A percentile compares a stretch with the other conserved stretches of the same genome.
These are phyloP conservation scores for Zoroaster sp. DNA, from an alignment of 53 echinoderm and acorn worm genomes.

Conservation along the genomic window DNA sequence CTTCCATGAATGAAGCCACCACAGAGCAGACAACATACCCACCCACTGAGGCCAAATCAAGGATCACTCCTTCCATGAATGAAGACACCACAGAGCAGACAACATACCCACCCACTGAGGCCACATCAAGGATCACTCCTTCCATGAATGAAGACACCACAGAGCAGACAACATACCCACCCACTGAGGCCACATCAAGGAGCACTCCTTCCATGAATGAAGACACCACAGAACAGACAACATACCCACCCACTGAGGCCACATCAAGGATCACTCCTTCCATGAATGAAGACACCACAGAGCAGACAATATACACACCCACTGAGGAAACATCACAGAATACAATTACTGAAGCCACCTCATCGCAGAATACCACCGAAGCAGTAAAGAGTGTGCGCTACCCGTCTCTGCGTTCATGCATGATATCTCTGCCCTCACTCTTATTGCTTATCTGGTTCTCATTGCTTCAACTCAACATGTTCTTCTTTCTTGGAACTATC, in stretches of 20 bases:
- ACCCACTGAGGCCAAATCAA: background rate
- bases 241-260: background rate
- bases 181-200: background rate
- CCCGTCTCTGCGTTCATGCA: slow-evolving; percentile 73
- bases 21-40: background rate
- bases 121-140: too few species aligned
- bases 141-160: too few species aligned
- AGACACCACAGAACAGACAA: background rate
- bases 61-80: slow-evolving; percentile 37
- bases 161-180: background rate
- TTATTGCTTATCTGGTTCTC: slow-evolving; percentile 68
- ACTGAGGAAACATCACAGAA: background rate
- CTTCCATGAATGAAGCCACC: background rate
- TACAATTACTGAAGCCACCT: background rate
- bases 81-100: background rate
- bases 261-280: too few species aligned
- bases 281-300: background rate
- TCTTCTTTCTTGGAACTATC: slow-evolving; percentile 85
- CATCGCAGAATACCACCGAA: slow-evolving; percentile 60
- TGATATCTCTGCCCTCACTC: slow-evolving; percentile 61
- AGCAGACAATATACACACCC: background rate
- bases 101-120: background rate
- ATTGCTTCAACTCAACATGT: slow-evolving; percentile 79
- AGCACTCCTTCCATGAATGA: background rate
- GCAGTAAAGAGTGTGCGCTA: slow-evolving; percentile 54